Conservation (phyloP, 1,140 invertebrate genomes). For the Gryllus bimaculatus region DNA sequence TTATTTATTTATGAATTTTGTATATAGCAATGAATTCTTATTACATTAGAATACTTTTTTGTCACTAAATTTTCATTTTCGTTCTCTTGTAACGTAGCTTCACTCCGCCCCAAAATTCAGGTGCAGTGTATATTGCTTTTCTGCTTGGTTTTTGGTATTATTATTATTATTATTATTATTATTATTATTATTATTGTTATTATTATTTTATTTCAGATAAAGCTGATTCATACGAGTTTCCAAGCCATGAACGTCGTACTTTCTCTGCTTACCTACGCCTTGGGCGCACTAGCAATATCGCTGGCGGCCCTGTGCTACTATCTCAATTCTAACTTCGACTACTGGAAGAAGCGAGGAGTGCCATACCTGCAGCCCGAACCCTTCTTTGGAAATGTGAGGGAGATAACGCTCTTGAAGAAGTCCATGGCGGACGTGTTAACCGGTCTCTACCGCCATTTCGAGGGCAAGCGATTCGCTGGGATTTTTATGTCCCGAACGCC, state of each 20-base stretch:
- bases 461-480: not conserved
- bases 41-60: too few relatives aligned
- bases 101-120: too few relatives aligned
- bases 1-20: too few relatives aligned
- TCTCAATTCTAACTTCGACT: conserved; percentile 28
- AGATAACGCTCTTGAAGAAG: conserved; percentile 30
- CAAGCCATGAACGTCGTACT: not conserved
- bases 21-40: too few relatives aligned
- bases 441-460: conserved; percentile 18
- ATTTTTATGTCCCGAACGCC: conserved; percentile 34
- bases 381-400: conserved; percentile 39
- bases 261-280: not conserved
- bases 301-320: conserved; percentile 24
- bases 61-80: too few relatives aligned
- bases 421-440: conserved; percentile 24
- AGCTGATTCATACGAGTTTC: too few relatives aligned
- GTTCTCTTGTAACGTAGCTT: too few relatives aligned
- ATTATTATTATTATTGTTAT: too few relatives aligned
- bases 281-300: not conserved
- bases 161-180: too few relatives aligned
- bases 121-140: too few relatives aligned
- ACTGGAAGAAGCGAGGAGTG: conserved; percentile 31
- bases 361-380: conserved; percentile 32
- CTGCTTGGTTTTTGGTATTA: too few relatives aligned
- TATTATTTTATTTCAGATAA: too few relatives aligned